Evolutionary conservation across 2,113 vertebrate species (phyloP), one percentile per base, ranked within the genome.

Genomic region (Xiphophorus maculatus): DNA sequence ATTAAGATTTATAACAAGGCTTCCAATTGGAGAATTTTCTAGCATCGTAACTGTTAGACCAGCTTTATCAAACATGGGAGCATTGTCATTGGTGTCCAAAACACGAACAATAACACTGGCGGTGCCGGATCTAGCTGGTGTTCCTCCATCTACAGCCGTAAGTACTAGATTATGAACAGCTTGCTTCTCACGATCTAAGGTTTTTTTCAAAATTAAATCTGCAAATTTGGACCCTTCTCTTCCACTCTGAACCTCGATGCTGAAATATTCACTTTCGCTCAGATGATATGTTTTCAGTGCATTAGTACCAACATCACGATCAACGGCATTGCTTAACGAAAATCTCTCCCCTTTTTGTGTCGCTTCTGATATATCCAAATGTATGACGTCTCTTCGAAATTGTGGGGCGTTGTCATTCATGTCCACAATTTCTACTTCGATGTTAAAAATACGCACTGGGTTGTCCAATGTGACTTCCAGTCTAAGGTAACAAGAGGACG

Each of bases 391-490:
- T 17, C 94, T 80, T 0, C 93, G 28, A 32, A 94, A 94, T 4
- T 90, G 63, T 0, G 93, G 93, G 44, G 89, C 86, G 81, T 94
- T 93, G 75, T 94, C 93, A 1, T 94, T 94, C 0, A 92, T 93
- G 22, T 94, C 93, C 0, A 85, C 3, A 3, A 94, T 88, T 54
- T 91, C 93, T 0, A 94, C 3, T 40, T 94, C 93, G 0, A 93
- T 91, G 0, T 96, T 93, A 86, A 95, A 94, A 0, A 96, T 92
- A 25, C 92, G 80, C 0, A 94, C 0, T 0, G 95, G 95, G 0
- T 82, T 88, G 32, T 95, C 92, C 1, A 96, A 30, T 11, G 85
- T 93, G 5, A 94, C 72, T 3, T 96, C 95, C 11, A 96, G 5
- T 73, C 87, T 93, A 0, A 95, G 25, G 25, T 90, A 89, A 1